These are phyloP conservation scores for Cuculus canorus DNA, from an alignment of 2,797 vertebrate species.

Conservation along the genomic window DNA sequence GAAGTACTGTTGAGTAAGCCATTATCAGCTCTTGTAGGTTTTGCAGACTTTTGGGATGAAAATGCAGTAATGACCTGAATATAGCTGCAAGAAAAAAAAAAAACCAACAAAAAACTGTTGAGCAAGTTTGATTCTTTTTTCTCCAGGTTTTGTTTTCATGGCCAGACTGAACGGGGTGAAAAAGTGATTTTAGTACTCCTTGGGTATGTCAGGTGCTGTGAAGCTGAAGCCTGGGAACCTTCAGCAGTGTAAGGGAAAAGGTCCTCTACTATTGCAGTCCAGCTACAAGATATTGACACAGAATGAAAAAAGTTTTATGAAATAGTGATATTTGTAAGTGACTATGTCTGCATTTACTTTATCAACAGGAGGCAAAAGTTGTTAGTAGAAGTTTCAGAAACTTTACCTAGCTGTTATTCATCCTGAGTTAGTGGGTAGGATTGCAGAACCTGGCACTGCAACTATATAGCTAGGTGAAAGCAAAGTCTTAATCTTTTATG, in stretches of 20 bases:
- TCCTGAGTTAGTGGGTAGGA: neutral
- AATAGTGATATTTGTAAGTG: neutral
- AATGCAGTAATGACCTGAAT: conserved; percentile 27
- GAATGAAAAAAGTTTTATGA: neutral
- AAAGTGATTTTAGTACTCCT: neutral
- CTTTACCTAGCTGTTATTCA: neutral
- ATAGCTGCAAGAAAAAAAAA: neutral
- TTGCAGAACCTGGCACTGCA: neutral
- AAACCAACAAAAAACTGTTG: neutral
- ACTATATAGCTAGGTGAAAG: neutral
- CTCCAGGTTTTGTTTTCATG: conserved; percentile 54
- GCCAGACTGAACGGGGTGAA: neutral
- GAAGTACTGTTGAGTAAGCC: neutral
- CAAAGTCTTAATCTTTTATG: neutral
- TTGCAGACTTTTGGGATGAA: conserved; percentile 16
- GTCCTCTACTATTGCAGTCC: neutral
- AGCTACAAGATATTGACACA: neutral
- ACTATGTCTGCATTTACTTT: neutral
- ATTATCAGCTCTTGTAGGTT: neutral
- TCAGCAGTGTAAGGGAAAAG: neutral
- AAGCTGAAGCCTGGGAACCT: neutral
- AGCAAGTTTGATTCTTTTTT: conserved; percentile 34
- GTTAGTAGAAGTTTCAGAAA: neutral
- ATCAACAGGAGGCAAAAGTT: neutral
- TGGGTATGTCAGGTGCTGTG: neutral